Percentiles rank a stretch among this genome's conserved stretches.
Evolutionary conservation across 2,797 vertebrate species (phyloP).

Genomic region (Chelmon rostratus): DNA sequence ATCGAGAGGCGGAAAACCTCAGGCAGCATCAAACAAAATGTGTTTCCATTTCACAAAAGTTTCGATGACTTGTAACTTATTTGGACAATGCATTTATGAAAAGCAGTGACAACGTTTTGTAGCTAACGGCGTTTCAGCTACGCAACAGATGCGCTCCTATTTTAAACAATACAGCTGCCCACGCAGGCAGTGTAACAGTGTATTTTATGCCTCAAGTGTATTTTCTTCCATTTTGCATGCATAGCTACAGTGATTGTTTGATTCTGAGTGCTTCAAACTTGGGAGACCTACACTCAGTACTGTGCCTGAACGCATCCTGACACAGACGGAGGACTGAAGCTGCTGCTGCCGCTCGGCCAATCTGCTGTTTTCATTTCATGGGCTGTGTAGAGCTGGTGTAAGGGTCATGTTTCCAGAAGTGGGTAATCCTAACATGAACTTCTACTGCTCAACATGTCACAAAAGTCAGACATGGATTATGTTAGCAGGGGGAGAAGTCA

Average conservation of each 20-base stretch:
- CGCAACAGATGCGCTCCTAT: background rate
- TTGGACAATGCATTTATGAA: slow-evolving; percentile 3
- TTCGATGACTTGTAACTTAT: background rate
- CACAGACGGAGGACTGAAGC: too few relatives aligned
- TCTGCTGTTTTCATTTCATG: background rate
- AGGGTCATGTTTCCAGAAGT: background rate
- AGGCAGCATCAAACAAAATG: slow-evolving; percentile 22
- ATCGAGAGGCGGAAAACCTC: slow-evolving; percentile 21
- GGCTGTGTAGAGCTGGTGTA: background rate
- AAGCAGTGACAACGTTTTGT: slow-evolving; percentile 9
- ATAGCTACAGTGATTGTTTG: too few relatives aligned
- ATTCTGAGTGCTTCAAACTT: too few relatives aligned
- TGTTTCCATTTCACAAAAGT: slow-evolving; percentile 1
- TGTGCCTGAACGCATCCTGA: too few relatives aligned
- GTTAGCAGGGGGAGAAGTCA: too few relatives aligned
- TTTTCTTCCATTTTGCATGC: too few relatives aligned
- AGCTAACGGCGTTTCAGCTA: background rate
- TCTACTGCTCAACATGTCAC: background rate
- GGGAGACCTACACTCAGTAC: too few relatives aligned
- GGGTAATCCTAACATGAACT: background rate
- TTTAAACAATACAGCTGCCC: background rate
- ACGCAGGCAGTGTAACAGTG: too few relatives aligned
- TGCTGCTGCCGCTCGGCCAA: background rate
- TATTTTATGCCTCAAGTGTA: too few relatives aligned
- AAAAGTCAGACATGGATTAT: background rate